Base-by-base conservation (phyloP, 2,888 invertebrate genomes). In the Leptopilina drosophilae region DNA sequence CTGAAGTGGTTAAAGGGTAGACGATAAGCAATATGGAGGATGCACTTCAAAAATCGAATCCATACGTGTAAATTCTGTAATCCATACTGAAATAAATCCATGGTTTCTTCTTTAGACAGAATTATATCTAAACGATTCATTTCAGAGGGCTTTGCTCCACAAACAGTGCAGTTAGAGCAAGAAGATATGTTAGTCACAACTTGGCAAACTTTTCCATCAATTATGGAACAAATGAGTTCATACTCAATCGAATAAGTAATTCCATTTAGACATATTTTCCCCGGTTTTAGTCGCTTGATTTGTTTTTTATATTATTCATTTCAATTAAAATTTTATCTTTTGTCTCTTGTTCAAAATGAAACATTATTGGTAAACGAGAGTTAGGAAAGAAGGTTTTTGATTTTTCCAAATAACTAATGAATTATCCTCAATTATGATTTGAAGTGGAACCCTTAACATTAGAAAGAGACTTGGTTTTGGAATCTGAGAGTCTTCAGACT, bases 271-370 rank as follows among this genome's bases (percentile, higher is more conserved):
- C 33, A 12, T 14, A 40, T 65, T 40, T 14, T 65, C 40, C 65
- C 40, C 9, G 14, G 40, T 12, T 33, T 40, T 0, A 65, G 26
- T 40, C 65, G 40, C 65, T 65, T 40, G 66, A 66, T 33, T 42
- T 73, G 73, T 14, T 26, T 49, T 49, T 73, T 73, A 33, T 73
- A 49, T 26, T 33, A 4, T 46, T 5, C 26, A 73, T 6, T 40
- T 66, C 40, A 66, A 3, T 66, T 77, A 59, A 59, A 79, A 77
- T 75, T 64, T 76, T 46, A 59, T 77, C 64, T 62, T 76, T 49
- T 67, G 77, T 56, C n/a, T 59, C n/a, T n/a, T 59, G 59, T 59
- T 59, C 59, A n/a, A n/a, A 59, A n/a, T 59, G 59, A 59, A 59
- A 59, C n/a, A n/a, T n/a, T n/a, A n/a, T n/a, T n/a, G 59, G 59